These are phyloP conservation scores for sheep (Ovis aries) DNA, from an alignment of 2,113 vertebrate genomes.

Conservation along the genomic window DNA sequence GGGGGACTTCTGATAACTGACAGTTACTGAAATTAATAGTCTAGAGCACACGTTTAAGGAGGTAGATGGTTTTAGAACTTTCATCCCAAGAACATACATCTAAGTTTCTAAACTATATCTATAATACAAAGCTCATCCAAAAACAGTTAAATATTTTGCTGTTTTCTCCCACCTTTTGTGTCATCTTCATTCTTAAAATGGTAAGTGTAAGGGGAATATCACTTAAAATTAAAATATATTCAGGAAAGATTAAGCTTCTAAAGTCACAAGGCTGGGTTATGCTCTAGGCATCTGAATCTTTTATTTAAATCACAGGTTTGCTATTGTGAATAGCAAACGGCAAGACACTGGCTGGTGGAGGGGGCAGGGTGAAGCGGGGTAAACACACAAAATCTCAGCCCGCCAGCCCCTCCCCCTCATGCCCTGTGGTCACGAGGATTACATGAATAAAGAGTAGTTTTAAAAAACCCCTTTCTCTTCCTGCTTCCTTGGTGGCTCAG, in stretches of 20 bases:
- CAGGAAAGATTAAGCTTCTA: background rate
- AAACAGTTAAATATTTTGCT: background rate
- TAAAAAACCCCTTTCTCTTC: background rate
- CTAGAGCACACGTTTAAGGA: background rate
- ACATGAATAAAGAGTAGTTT: too few relatives aligned
- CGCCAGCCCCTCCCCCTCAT: rapidly evolving
- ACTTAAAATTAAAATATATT: background rate
- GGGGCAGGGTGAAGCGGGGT: background rate
- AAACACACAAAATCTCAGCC: rapidly evolving
- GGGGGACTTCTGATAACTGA: too few relatives aligned
- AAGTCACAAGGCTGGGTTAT: rapidly evolving
- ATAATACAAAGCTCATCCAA: background rate
- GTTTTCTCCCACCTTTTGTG: background rate
- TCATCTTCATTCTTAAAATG: background rate
- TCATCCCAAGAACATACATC: background rate
- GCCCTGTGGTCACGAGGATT: background rate
- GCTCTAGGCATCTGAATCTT: rapidly evolving
- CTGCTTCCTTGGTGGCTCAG: background rate
- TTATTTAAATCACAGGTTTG: background rate
- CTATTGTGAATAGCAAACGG: rapidly evolving
- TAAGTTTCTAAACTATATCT: background rate
- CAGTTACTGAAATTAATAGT: background rate
- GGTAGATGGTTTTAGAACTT: background rate
- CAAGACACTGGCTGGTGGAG: rapidly evolving
- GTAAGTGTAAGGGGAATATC: background rate